These are phyloP conservation scores for Rutpela maculata DNA, from an alignment of 2,888 invertebrate species.

Conservation along the genomic window DNA sequence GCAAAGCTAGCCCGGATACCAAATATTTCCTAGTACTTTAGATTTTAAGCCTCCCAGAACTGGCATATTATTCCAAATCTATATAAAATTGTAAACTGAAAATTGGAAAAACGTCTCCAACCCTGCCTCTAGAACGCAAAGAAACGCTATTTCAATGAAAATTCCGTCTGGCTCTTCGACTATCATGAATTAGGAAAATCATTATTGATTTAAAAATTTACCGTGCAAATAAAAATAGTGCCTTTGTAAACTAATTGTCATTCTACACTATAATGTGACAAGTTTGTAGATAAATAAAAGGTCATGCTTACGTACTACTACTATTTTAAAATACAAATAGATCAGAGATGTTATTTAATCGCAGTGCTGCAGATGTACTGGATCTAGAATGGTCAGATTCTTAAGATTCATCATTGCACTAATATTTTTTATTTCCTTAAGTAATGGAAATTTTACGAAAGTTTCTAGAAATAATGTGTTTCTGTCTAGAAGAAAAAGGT, in stretches of 20 bases:
- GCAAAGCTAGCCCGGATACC: no score
- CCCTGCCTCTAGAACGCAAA: no score
- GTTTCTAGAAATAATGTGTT: constrained; percentile 57
- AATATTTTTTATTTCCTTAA: constrained; percentile 32
- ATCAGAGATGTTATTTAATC: not conserved
- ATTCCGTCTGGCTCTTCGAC: no score
- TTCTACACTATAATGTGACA: constrained; percentile 1
- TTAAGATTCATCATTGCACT: constrained; percentile 33
- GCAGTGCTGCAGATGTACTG: not conserved
- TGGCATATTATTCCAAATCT: no score
- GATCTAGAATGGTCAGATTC: constrained; percentile 35
- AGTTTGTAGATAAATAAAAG: not conserved
- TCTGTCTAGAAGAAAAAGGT: constrained; percentile 73
- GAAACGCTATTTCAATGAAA: no score
- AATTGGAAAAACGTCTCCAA: no score
- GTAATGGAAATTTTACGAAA: constrained; percentile 47
- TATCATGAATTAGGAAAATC: no score
- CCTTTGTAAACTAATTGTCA: constrained; percentile 17
- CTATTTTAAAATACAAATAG: not conserved
- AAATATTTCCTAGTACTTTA: no score
- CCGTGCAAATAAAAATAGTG: not conserved
- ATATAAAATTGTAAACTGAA: no score
- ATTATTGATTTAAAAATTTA: not conserved
- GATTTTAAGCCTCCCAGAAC: no score
- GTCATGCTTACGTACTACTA: not conserved